Evolutionary conservation across 2,888 invertebrate genomes (phyloP).

Genomic region (Aspidiotus rigidus): DNA sequence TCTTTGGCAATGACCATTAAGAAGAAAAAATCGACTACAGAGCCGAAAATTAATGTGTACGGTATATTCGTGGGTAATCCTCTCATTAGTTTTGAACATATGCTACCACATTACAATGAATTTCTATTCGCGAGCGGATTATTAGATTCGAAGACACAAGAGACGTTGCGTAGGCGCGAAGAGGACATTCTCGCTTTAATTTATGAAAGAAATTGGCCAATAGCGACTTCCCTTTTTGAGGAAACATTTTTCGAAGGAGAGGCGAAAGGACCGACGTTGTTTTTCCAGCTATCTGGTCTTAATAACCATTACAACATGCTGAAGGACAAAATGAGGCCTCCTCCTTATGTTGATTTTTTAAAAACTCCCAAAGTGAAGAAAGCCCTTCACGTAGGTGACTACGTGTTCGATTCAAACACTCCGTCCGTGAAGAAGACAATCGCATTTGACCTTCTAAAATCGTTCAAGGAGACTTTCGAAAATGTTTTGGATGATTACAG

Average conservation of each 20-base stretch:
- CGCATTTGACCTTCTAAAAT: constrained; percentile 68
- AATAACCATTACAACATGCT: constrained; percentile 35
- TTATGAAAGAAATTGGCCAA: constrained; percentile 38
- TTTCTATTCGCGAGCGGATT: constrained; percentile 49
- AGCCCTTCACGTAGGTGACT: constrained; percentile 37
- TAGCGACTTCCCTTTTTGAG: constrained; percentile 42
- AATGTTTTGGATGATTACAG: constrained; percentile 56
- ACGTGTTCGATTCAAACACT: constrained; percentile 13
- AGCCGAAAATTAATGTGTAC: constrained; percentile 45
- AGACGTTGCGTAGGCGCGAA: constrained; percentile 38
- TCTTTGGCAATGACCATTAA: constrained; percentile 50
- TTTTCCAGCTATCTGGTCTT: constrained; percentile 35
- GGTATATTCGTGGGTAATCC: constrained; percentile 51
- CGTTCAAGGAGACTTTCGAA: constrained; percentile 61
- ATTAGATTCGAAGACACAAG: constrained; percentile 40
- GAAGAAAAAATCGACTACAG: constrained; percentile 42
- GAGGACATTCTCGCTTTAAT: constrained; percentile 40
- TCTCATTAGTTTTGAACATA: constrained; percentile 48
- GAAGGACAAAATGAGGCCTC: neutral
- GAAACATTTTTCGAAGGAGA: constrained; percentile 32
- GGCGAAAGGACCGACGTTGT: constrained; percentile 9
- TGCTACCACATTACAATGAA: constrained; percentile 46
- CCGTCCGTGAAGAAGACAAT: constrained; percentile 57
- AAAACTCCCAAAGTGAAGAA: constrained; percentile 21
- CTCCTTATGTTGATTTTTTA: constrained; percentile 8